Base-by-base conservation (phyloP, 1,140 invertebrate species). In the Alviniconcha marisindica region DNA sequence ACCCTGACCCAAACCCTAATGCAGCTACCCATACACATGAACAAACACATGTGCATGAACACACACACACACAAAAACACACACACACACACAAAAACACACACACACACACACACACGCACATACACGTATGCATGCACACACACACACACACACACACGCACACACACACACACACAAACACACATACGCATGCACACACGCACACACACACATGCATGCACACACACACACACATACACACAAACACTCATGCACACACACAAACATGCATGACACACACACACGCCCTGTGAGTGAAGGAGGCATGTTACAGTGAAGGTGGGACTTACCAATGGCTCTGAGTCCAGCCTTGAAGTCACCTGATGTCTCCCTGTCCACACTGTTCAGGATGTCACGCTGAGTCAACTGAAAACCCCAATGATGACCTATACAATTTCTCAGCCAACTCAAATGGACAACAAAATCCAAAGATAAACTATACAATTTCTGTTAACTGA, bases 291-390 rank as follows among this genome's bases (percentile, higher is more conserved):
- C 33, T 0, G 7, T 60, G 21, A 60, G 14, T n/a, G 0, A 60
- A n/a, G 7, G 21, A n/a, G 28, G 48, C 21, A 7, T 21, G 48
- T 51, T 51, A 51, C 21, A 12, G 33, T 15, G 12, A 69, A 15
- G 63, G 28, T 15, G 63, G 31, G 3, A 7, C 84, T 81, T 86
- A 89, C 90, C 90, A 71, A 92, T 84, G 42, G 91, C 87, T 44
- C 86, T 78, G 0, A 92, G 85, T 56, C 90, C 91, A 63, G 54
- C 79, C 71, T 86, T 85, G 73, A 91, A 90, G 56, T 91, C 85
- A 5, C 91, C 91, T 28, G 91, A 92, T 36, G 90, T 92, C 76
- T 92, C 91, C 48, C 89, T 79, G 77, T 90, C 88, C 51, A 92
- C 86, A 36, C 87, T 90, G 74, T 92, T 91, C 5, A 90, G 81